phyloP scores from a whole-genome alignment of 2,888 invertebrate species.

The Rosalia funebris region DNA sequence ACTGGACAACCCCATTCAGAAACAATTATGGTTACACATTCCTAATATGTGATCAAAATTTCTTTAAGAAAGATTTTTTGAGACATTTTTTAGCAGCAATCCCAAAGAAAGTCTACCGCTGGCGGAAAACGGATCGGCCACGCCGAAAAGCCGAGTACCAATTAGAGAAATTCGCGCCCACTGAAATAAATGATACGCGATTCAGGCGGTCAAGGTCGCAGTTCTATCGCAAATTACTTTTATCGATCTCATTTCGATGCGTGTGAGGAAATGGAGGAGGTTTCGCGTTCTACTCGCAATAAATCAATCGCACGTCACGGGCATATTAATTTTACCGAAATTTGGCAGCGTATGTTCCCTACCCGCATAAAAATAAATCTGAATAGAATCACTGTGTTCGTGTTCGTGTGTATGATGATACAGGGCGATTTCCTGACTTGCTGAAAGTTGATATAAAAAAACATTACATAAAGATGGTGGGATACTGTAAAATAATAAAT shows the following conservation, averaged over 20 bases:
- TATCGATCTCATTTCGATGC: constrained; percentile 10
- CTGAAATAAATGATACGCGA: not conserved
- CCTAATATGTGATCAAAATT: too few relatives aligned
- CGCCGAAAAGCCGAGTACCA: not conserved
- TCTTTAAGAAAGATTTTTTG: too few relatives aligned
- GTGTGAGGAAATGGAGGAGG: not conserved
- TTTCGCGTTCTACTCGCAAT: not conserved
- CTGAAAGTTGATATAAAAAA: too few relatives aligned
- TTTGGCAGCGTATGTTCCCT: not conserved
- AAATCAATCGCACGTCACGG: not conserved
- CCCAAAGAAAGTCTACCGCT: not conserved
- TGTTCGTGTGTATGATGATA: too few relatives aligned
- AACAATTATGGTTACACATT: too few relatives aligned
- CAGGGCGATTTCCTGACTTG: too few relatives aligned
- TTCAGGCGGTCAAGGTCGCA: constrained; percentile 13
- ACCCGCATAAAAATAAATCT: not conserved
- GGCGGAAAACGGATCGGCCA: not conserved
- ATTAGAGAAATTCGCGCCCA: not conserved
- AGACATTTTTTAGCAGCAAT: too few relatives aligned
- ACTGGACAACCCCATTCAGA: too few relatives aligned
- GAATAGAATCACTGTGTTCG: too few relatives aligned
- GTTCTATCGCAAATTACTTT: not conserved
- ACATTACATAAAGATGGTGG: too few relatives aligned
- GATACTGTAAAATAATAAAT: too few relatives aligned
- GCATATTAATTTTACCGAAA: constrained; percentile 3